These are phyloP conservation scores for Caenorhabditis panamensis DNA, from an alignment of 2,888 invertebrate genomes.

Conservation along the genomic window DNA sequence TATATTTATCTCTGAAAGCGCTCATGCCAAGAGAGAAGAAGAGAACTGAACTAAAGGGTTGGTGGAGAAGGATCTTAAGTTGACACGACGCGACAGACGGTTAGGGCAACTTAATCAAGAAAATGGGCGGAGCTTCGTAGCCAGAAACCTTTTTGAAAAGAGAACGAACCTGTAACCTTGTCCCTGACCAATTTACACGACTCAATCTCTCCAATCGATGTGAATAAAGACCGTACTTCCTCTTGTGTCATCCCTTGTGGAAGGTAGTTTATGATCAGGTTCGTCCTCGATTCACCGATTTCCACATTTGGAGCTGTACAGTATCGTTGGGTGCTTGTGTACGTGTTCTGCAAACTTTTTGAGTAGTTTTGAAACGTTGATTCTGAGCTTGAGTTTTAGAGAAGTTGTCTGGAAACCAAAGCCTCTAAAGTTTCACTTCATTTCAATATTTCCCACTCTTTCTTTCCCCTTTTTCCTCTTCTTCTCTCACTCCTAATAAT, in stretches of 20 bases:
- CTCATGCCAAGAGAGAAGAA: not conserved
- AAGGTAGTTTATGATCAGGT: constrained; percentile 99
- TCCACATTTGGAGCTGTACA: constrained; percentile 71
- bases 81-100: constrained; percentile 17
- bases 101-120: constrained; percentile 53
- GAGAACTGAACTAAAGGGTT: not conserved
- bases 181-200: constrained; percentile 99
- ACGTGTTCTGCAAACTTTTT: constrained; percentile 46
- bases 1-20: too few relatives aligned
- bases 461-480: not conserved
- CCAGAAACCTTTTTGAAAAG: not conserved
- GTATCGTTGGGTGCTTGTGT: constrained; percentile 65
- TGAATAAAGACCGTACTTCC: constrained; percentile 92
- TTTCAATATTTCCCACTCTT: constrained; percentile 9
- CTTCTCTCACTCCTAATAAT: not conserved
- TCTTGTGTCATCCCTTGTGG: constrained; percentile 86
- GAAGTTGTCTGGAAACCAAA: too few relatives aligned
- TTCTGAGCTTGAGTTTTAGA: not conserved
- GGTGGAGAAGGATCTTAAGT: not conserved
- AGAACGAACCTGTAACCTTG: constrained; percentile 90
- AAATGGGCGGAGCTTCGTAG: not conserved
- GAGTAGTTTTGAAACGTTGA: not conserved
- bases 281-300: constrained; percentile 86
- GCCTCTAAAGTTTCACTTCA: not conserved
- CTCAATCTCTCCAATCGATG: constrained; percentile 98